Evolutionary conservation across 2,113 vertebrate genomes (phyloP).

Genomic region (Grallaria varia): DNA sequence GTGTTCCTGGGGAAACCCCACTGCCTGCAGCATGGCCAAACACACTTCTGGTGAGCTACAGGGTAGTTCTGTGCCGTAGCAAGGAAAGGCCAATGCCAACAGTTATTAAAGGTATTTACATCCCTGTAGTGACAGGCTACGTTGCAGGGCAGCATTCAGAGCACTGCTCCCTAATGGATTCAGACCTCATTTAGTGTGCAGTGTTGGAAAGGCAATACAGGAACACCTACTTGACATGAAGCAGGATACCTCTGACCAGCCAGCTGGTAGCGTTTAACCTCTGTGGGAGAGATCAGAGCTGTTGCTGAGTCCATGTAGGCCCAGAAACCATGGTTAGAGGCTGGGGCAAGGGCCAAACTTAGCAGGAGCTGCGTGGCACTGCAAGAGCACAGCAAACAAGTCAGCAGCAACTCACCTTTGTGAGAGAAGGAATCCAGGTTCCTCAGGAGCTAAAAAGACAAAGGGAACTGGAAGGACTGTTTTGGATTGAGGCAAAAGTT

Average conservation of each 20-base stretch:
- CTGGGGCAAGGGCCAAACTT: neutral
- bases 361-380: rapidly evolving
- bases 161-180: neutral
- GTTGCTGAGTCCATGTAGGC: neutral
- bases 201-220: neutral
- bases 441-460: neutral
- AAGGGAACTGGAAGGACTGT: neutral
- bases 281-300: neutral
- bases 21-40: neutral
- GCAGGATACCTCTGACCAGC: neutral
- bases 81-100: neutral
- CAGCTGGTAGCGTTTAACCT: neutral
- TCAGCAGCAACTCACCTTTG: neutral
- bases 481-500: neutral
- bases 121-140: neutral
- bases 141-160: neutral
- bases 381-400: neutral
- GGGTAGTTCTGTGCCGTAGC: neutral
- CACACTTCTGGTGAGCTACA: neutral
- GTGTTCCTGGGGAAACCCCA: neutral
- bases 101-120: neutral
- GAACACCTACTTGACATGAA: neutral
- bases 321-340: neutral
- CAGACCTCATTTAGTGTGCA: neutral
- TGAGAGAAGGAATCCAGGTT: neutral